A percentile compares a stretch with the other conserved stretches of the same genome.
Conservation (phyloP, 2,113 vertebrate species). For the Piprites chloris region DNA sequence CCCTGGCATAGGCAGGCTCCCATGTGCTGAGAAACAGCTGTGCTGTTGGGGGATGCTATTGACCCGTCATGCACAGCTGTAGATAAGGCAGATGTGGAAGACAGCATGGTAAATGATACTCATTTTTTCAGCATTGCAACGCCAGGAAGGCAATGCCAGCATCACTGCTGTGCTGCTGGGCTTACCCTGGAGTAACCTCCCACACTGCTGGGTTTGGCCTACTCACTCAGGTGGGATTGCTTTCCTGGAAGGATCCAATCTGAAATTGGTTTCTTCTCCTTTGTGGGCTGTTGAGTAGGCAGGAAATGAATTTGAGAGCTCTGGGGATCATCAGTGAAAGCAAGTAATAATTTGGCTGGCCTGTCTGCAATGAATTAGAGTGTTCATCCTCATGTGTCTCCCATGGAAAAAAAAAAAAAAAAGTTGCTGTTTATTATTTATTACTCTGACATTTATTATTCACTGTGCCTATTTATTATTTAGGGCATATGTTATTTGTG, state of each 20-base stretch:
- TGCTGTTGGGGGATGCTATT: background rate
- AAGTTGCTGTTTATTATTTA: slow-evolving; percentile 3
- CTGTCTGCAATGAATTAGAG: background rate
- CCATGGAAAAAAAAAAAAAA: background rate
- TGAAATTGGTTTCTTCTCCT: slow-evolving; percentile 17
- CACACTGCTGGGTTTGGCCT: background rate
- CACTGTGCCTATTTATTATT: slow-evolving; percentile 27
- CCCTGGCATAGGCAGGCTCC: background rate
- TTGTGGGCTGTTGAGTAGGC: background rate
- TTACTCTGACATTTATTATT: slow-evolving; percentile 37
- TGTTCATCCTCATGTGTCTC: background rate
- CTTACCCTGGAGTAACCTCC: background rate
- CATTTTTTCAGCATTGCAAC: background rate
- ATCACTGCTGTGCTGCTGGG: background rate
- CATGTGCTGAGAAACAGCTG: background rate
- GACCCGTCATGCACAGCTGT: background rate
- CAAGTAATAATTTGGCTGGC: background rate
- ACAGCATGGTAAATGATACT: background rate
- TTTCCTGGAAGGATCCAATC: background rate
- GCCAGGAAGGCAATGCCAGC: background rate
- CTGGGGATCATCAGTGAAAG: background rate
- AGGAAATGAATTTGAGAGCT: slow-evolving; percentile 41
- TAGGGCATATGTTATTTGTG: background rate
- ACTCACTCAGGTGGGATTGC: background rate
- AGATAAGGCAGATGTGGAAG: background rate